Conservation (phyloP, 2,888 invertebrate species). For the Theodoxus fluviatilis region DNA sequence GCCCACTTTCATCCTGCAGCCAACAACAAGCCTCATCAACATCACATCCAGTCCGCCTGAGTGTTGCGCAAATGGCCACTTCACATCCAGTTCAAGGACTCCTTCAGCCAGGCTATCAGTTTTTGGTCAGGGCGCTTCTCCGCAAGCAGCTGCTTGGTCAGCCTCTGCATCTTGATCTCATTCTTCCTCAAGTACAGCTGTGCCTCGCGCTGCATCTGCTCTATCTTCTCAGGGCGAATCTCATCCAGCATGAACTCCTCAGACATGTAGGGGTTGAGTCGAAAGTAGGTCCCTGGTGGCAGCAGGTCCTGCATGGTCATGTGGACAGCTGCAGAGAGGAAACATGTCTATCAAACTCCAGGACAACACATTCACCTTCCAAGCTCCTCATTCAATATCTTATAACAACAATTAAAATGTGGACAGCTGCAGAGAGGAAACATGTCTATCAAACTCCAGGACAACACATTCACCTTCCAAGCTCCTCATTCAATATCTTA, state of each 20-base stretch:
- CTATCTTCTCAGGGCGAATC: slow-evolving; percentile 76
- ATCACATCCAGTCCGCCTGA: too few relatives aligned
- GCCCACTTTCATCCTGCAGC: too few relatives aligned
- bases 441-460: not conserved
- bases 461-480: not conserved
- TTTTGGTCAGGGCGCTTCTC: slow-evolving; percentile 43
- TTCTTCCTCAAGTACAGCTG: slow-evolving; percentile 82
- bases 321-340: slow-evolving; percentile 72
- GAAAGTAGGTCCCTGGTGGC: slow-evolving; percentile 77
- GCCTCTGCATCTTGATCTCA: slow-evolving; percentile 72
- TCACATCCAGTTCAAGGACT: too few relatives aligned
- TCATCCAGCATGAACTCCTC: slow-evolving; percentile 83
- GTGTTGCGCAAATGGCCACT: too few relatives aligned
- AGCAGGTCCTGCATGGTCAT: slow-evolving; percentile 57
- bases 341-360: not conserved
- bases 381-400: not conserved
- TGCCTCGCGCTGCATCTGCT: slow-evolving; percentile 78
- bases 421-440: slow-evolving; percentile 71
- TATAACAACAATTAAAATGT: slow-evolving; percentile 29
- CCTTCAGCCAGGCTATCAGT: too few relatives aligned
- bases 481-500: not conserved
- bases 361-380: not conserved
- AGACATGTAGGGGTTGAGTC: slow-evolving; percentile 87
- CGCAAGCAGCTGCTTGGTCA: slow-evolving; percentile 47
- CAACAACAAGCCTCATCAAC: too few relatives aligned